phyloP scores from a whole-genome alignment of 1,140 invertebrate species.

The Dreissena rostriformis region DNA sequence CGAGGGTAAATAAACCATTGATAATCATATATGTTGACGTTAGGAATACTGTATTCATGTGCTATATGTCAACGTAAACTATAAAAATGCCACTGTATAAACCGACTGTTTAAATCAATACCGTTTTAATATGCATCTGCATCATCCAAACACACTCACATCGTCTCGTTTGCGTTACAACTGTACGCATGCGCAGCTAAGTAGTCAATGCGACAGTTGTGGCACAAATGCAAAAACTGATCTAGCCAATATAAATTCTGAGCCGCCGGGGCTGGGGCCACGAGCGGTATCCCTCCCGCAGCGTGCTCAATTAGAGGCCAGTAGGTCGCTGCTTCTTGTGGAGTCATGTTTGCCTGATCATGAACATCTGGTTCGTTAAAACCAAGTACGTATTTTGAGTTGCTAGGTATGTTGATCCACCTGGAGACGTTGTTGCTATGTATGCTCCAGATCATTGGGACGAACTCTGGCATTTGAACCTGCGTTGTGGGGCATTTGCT shows the following conservation, averaged over 20 bases:
- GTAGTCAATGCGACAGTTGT: constrained; percentile 55
- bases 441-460: constrained; percentile 61
- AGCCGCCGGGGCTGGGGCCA: constrained; percentile 56
- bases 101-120: no score
- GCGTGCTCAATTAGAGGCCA: constrained; percentile 57
- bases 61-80: no score
- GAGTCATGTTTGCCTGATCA: constrained; percentile 56
- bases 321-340: constrained; percentile 49
- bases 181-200: constrained; percentile 62
- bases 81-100: no score
- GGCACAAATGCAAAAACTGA: constrained; percentile 58
- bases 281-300: constrained; percentile 41
- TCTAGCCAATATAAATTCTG: constrained; percentile 48
- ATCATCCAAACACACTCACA: no score
- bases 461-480: constrained; percentile 1
- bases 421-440: no score
- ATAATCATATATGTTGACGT: no score
- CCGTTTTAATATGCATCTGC: no score
- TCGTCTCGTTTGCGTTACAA: constrained; percentile 51
- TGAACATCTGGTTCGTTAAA: constrained; percentile 63
- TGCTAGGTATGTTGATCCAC: constrained; percentile 4
- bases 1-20: no score
- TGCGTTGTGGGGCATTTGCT: background rate
- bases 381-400: constrained; percentile 57
- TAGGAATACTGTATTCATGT: no score